Percentiles rank a stretch among this genome's conserved stretches.
These are phyloP conservation scores for Gymnocypris eckloni DNA, from an alignment of 2,797 vertebrate genomes.

Conservation along the genomic window DNA sequence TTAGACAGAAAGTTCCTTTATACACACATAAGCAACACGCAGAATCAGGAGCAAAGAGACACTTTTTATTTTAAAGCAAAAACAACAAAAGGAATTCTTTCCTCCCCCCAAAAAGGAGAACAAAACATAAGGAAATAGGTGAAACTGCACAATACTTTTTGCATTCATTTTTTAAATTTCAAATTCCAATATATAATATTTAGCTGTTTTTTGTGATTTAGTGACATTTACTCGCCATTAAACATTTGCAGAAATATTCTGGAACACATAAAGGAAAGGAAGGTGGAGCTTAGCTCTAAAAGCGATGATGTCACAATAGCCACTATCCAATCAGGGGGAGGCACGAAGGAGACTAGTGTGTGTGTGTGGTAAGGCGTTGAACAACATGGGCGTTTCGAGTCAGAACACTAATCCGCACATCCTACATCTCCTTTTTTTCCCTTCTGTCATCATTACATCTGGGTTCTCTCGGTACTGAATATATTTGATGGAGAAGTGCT, in stretches of 20 bases:
- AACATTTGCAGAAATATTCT: conserved; percentile 53
- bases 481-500: conserved; percentile 52
- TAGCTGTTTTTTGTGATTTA: conserved; percentile 39
- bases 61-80: conserved; percentile 80
- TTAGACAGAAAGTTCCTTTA: background rate
- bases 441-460: background rate
- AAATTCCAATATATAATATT: conserved; percentile 48
- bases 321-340: conserved; percentile 62
- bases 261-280: conserved; percentile 55
- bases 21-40: background rate
- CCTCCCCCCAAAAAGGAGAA: conserved; percentile 69
- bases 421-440: background rate
- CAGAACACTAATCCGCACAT: conserved; percentile 28
- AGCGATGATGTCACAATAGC: conserved; percentile 64
- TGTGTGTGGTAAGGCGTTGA: conserved; percentile 23
- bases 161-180: conserved; percentile 41
- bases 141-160: conserved; percentile 56
- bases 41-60: conserved; percentile 67
- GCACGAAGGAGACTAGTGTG: conserved; percentile 31
- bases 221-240: conserved; percentile 46
- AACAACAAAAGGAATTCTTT: conserved; percentile 75
- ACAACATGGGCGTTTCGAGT: conserved; percentile 27
- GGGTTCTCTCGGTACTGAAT: conserved; percentile 16
- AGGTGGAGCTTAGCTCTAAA: conserved; percentile 54
- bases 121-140: conserved; percentile 64